Conservation (phyloP, 2,888 invertebrate genomes). For the Calameuta filiformis region DNA sequence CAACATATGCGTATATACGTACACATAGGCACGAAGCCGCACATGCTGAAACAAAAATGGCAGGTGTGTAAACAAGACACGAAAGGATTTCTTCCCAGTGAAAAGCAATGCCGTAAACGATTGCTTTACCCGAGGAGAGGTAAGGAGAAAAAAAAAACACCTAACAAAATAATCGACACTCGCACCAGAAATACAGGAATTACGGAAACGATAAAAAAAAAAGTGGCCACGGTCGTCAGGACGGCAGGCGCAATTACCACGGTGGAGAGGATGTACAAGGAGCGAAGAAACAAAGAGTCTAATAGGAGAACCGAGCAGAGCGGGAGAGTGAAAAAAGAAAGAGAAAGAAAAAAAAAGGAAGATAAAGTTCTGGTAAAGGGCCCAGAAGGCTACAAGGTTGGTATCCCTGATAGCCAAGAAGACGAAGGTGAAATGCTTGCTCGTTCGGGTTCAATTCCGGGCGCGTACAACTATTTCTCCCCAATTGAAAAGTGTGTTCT, state of each 20-base stretch:
- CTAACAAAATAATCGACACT: not conserved
- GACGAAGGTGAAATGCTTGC: not conserved
- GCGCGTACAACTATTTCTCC: constrained; percentile 42
- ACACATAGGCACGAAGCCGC: not conserved
- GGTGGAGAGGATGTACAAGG: not conserved
- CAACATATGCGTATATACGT: not conserved
- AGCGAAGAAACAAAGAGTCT: not conserved
- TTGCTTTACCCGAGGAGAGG: not conserved
- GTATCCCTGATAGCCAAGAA: not conserved
- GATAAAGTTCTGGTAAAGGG: not conserved
- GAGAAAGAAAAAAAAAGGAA: not conserved
- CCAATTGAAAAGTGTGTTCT: constrained; percentile 44
- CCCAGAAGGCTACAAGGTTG: not conserved
- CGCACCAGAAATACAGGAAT: not conserved
- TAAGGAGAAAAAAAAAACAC: not conserved
- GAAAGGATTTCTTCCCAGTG: not conserved
- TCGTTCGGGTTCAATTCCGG: constrained; percentile 26
- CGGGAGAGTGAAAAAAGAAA: no score
- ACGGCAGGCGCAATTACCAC: not conserved
- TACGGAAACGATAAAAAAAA: not conserved
- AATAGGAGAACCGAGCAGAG: not conserved
- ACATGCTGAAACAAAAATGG: not conserved
- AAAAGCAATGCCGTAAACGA: not conserved
- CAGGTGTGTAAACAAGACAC: not conserved
- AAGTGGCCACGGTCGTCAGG: not conserved